phyloP scores from a whole-genome alignment of 2,797 vertebrate genomes.

The Pseudochirops corinnae region DNA sequence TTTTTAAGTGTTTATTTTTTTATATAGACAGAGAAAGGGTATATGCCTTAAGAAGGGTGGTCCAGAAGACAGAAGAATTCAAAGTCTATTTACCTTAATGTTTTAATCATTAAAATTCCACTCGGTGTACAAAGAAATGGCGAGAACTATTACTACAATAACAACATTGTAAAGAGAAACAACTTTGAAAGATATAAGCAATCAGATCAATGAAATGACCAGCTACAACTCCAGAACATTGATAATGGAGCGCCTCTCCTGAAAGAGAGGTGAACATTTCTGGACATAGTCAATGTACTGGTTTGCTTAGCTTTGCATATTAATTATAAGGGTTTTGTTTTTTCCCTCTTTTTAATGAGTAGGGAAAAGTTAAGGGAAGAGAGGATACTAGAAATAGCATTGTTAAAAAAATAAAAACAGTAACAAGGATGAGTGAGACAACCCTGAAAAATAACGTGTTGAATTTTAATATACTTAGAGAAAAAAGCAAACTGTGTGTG shows the following conservation, averaged over 20 bases:
- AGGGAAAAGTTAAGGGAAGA: background rate
- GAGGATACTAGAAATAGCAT: background rate
- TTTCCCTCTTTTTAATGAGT: background rate
- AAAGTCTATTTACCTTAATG: conserved; percentile 34
- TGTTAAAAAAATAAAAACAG: background rate
- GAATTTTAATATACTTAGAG: background rate
- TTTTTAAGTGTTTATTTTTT: conserved; percentile 32
- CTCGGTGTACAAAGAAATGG: conserved; percentile 30
- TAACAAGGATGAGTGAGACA: background rate
- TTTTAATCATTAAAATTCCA: conserved; percentile 30
- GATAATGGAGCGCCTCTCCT: background rate
- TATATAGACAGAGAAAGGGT: background rate
- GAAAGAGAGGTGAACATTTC: background rate
- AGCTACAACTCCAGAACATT: background rate
- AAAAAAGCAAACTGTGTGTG: background rate
- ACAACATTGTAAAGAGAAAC: background rate
- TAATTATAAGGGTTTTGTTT: background rate
- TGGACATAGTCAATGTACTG: background rate
- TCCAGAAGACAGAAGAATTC: background rate
- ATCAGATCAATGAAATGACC: background rate
- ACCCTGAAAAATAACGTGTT: background rate
- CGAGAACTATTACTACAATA: background rate
- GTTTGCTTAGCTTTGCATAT: background rate
- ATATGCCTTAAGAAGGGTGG: background rate
- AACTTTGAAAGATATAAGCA: background rate